phyloP scores from a whole-genome alignment of 2,888 invertebrate genomes.

The Tridacna crocea region DNA sequence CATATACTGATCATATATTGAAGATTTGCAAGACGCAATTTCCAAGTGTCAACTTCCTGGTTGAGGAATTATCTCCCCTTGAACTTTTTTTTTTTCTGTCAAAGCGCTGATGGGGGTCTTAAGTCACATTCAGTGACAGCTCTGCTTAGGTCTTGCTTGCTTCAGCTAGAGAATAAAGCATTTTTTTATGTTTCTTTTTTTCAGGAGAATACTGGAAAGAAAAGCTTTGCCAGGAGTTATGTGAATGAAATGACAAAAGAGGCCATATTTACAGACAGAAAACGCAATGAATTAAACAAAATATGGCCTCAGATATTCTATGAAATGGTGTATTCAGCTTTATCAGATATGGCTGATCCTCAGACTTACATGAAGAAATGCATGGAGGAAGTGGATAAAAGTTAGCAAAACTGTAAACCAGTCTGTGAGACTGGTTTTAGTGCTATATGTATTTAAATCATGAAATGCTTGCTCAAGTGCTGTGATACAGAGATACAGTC shows the following conservation, averaged over 20 bases:
- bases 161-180: too few species aligned
- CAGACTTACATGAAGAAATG: conserved; percentile 78
- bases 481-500: conserved; percentile 14
- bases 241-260: conserved; percentile 78
- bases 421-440: conserved; percentile 30
- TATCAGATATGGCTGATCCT: conserved; percentile 78
- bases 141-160: too few species aligned
- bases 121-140: too few species aligned
- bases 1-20: too few species aligned
- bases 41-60: too few species aligned
- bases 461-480: conserved; percentile 20
- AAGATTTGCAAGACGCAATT: too few species aligned
- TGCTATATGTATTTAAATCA: conserved; percentile 10
- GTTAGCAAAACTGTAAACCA: conserved; percentile 56
- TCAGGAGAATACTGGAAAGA: conserved; percentile 72
- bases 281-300: conserved; percentile 75
- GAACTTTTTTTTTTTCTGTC: too few species aligned
- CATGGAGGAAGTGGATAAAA: conserved; percentile 78
- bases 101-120: too few species aligned
- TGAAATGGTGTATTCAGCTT: conserved; percentile 78
- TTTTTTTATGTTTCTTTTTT: conserved; percentile 53
- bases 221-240: conserved; percentile 72
- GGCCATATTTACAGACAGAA: conserved; percentile 78
- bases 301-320: conserved; percentile 80
- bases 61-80: too few species aligned